Conservation (phyloP, 2,888 invertebrate genomes). For the Prosapia bicincta region DNA sequence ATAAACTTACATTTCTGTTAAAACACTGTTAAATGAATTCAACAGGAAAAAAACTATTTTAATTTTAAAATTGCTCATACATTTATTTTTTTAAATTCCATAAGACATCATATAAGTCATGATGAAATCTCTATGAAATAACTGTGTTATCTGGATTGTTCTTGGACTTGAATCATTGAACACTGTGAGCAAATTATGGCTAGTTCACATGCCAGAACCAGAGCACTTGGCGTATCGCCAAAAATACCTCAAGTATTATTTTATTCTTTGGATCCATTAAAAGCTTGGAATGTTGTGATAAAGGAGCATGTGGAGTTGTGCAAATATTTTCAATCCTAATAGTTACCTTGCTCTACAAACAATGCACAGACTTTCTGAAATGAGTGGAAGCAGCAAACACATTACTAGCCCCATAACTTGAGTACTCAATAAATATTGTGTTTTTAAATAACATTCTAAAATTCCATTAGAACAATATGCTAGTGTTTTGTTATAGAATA, state of each 20-base stretch:
- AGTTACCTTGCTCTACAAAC: background rate
- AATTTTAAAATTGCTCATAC: no score
- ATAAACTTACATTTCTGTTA: no score
- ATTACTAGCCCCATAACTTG: no score
- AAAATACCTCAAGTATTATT: background rate
- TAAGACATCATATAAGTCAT: no score
- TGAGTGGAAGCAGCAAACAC: background rate
- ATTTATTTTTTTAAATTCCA: no score
- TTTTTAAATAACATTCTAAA: no score
- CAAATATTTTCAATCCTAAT: background rate
- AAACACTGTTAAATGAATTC: no score
- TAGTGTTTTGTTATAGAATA: no score
- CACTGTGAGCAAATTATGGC: background rate
- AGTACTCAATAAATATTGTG: no score
- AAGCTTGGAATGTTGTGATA: background rate
- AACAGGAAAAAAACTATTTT: no score
- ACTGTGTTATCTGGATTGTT: background rate
- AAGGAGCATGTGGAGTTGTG: background rate
- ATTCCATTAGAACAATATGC: no score
- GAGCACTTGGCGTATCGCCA: background rate
- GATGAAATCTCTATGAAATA: no score
- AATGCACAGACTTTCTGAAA: background rate
- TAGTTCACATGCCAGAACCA: background rate
- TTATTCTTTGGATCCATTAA: conserved; percentile 2
- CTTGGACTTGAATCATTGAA: background rate